Evolutionary conservation across 1,140 invertebrate genomes (phyloP), one percentile per base, ranked within the genome.

Genomic region (Drosophila saltans): DNA sequence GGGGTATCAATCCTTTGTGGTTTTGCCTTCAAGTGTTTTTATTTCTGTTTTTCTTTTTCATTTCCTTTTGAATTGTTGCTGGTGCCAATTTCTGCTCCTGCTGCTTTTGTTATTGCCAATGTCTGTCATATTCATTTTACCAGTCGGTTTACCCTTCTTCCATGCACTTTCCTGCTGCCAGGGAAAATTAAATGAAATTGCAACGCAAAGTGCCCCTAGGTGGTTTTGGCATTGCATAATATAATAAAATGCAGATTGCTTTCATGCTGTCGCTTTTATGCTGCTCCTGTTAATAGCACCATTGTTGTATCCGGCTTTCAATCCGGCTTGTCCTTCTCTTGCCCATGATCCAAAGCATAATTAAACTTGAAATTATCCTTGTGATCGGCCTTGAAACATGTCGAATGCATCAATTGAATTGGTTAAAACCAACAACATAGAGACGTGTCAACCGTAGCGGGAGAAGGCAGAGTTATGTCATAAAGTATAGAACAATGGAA

Each of bases 221-320:
- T 11, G 39, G 10, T 40, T 40, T 40, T 55, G 60, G 26, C 36
- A 48, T 76, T 69, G 56, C 69, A 58, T 64, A 59, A 76, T 70
- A 60, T 59, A 76, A 64, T 69, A 76, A 69, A 77, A 39, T 69
- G 74, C 55, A 55, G 43, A 76, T 62, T 61, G 75, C 75, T 78
- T 78, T 76, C 60, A 60, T 52, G 72, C 45, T 39, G 45, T 21
- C 60, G 21, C 45, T 52, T 52, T 52, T 26, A 26, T 52, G n/a
- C n/a, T 52, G 45, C 24, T 8, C 21, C 60, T 70, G 74, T 65
- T 70, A 77, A 77, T 70, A 60, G 57, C 74, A 69, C 33, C 56
- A 65, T 76, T 76, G 72, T 75, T 52, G 65, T 56, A 52, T 28
- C 11, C 30, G 36, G 16, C 9, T 57, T 11, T 26, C 24, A 1